A percentile compares a stretch with the other conserved stretches of the same genome.
phyloP scores from a whole-genome alignment of 2,113 vertebrate species.

The Bos taurus region DNA sequence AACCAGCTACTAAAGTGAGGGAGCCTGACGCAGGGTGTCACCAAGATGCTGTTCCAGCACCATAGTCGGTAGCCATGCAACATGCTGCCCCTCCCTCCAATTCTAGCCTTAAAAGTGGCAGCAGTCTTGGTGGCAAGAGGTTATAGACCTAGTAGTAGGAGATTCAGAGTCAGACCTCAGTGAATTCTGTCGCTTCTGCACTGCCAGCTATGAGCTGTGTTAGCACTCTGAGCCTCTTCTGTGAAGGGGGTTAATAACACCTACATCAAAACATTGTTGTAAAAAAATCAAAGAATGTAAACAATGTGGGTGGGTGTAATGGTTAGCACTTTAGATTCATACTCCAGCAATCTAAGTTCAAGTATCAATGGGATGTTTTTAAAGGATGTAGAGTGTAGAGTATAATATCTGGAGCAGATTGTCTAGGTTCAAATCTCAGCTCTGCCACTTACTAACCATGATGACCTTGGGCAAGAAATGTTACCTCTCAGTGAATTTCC shows the following conservation, averaged over 20 bases:
- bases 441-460: background rate
- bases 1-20: background rate
- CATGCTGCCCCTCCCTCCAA: background rate
- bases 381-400: background rate
- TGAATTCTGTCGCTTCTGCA: background rate
- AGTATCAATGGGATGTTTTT: background rate
- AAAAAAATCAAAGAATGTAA: background rate
- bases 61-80: background rate
- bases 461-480: background rate
- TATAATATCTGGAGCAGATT: background rate
- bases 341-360: background rate
- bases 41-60: background rate
- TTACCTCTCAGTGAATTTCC: background rate
- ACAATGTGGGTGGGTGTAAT: background rate
- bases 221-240: background rate
- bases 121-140: background rate
- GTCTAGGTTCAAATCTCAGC: background rate
- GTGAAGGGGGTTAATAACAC: background rate
- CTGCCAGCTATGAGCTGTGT: background rate
- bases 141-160: background rate
- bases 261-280: background rate
- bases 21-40: fast-evolving
- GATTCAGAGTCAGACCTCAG: background rate
- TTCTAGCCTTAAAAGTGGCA: background rate
- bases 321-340: background rate